phyloP scores from a whole-genome alignment of 2,113 vertebrate genomes.

The Phoenicopterus ruber region DNA sequence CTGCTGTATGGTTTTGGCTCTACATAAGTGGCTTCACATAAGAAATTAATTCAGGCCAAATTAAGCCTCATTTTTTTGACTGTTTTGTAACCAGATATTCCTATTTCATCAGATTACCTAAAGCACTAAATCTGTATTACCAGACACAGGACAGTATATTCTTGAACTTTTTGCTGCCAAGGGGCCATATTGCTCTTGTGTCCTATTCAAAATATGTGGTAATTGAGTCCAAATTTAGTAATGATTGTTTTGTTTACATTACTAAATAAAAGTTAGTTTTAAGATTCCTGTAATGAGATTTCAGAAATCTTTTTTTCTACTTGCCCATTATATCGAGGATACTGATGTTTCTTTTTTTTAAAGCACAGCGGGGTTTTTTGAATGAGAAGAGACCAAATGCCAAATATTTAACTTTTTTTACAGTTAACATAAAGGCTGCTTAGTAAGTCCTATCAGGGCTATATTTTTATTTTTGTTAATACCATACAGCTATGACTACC shows the following conservation, averaged over 20 bases:
- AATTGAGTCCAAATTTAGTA: background rate
- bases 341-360: background rate
- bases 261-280: background rate
- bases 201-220: background rate
- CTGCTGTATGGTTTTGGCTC: background rate
- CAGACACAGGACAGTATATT: background rate
- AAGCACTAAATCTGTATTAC: background rate
- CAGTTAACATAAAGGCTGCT: background rate
- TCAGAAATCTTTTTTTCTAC: background rate
- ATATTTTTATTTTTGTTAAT: background rate
- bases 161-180: background rate
- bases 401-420: background rate
- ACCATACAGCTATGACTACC: background rate
- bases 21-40: background rate
- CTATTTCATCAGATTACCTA: background rate
- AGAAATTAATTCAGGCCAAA: background rate
- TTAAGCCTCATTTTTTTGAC: rapidly evolving
- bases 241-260: background rate
- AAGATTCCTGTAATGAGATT: background rate
- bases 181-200: background rate
- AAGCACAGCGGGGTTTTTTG: rapidly evolving
- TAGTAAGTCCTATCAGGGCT: background rate
- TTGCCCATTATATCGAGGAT: background rate
- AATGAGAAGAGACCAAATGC: background rate
- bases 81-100: background rate